Base-by-base conservation (phyloP, 2,113 vertebrate species). In the Rhizomys pruinosus region DNA sequence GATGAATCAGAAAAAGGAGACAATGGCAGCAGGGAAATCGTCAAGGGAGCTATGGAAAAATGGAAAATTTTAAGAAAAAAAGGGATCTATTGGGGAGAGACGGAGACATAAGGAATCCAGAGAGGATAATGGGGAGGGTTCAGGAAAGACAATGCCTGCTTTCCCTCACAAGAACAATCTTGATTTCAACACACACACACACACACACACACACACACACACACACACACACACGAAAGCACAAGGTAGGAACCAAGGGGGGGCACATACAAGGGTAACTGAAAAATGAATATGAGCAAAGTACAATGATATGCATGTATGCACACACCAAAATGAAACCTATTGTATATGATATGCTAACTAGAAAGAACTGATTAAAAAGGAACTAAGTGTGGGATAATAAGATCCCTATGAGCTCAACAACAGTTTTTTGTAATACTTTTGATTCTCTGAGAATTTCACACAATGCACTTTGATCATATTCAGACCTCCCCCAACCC, bases 1-100 rank as follows among this genome's bases (percentile, higher is more conserved):
- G 68, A 47, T 17, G n/a, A 47, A 80, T 81, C 37, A 95, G 71
- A 88, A 84, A 90, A 39, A 85, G 23, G 87, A 85, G 23, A 89
- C 79, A 80, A 42, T 20, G 25, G 16, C 74, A 55, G 44, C 32
- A 44, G 55, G n/a, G 66, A 59, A 82, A 86, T 66, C 55, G 80
- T 47, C 76, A 73, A 89, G 42, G n/a, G 59, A 42, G 22, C 25
- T 34, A 39, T 0, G 23, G 44, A 91, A 64, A 93, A 66, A 66
- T 27, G 4, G 20, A 22, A 23, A 19, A 34, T 27, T 66, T 2
- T 16, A 44, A 29, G 64, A 19, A 29, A 84, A 34, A 39, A 64
- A 39, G 27, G 39, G 17, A 22, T 32, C 39, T 82, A 64, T 64
- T 32, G 64, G 17, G 17, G 63, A n/a, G n/a, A n/a, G 29, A 39